Evolutionary conservation across 2,888 invertebrate genomes (phyloP).

Genomic region (Hipparchia sbordonii): DNA sequence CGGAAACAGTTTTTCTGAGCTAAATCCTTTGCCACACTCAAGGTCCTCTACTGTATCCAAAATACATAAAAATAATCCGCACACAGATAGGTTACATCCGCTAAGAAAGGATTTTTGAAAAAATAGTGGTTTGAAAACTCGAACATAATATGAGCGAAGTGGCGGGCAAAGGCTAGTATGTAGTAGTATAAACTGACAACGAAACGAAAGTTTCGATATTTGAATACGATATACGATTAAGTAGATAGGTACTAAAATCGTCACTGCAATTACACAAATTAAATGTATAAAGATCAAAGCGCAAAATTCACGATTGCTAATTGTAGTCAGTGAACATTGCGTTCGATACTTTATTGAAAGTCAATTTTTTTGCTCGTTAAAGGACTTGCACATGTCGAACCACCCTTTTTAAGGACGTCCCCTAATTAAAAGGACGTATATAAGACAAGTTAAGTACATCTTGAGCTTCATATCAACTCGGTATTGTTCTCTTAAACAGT

Average conservation of each 20-base stretch:
- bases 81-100: too few relatives aligned
- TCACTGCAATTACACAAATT: conserved; percentile 23
- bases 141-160: too few relatives aligned
- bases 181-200: too few relatives aligned
- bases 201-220: neutral
- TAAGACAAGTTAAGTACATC: conserved; percentile 23
- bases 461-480: conserved; percentile 18
- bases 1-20: too few relatives aligned
- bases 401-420: conserved; percentile 26
- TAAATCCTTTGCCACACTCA: too few relatives aligned
- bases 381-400: conserved; percentile 30
- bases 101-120: too few relatives aligned
- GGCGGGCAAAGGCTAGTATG: too few relatives aligned
- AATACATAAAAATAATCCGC: too few relatives aligned
- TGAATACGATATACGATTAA: neutral
- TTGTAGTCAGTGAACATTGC: conserved; percentile 17
- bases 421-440: conserved; percentile 33
- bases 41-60: too few relatives aligned
- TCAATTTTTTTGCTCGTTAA: conserved; percentile 30
- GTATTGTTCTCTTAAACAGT: conserved; percentile 20
- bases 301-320: conserved; percentile 23
- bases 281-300: conserved; percentile 25
- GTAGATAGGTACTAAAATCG: conserved; percentile 8
- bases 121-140: too few relatives aligned
- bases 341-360: conserved; percentile 28